These are phyloP conservation scores for Tenthredo amoena DNA, from an alignment of 2,888 invertebrate species.

Conservation along the genomic window DNA sequence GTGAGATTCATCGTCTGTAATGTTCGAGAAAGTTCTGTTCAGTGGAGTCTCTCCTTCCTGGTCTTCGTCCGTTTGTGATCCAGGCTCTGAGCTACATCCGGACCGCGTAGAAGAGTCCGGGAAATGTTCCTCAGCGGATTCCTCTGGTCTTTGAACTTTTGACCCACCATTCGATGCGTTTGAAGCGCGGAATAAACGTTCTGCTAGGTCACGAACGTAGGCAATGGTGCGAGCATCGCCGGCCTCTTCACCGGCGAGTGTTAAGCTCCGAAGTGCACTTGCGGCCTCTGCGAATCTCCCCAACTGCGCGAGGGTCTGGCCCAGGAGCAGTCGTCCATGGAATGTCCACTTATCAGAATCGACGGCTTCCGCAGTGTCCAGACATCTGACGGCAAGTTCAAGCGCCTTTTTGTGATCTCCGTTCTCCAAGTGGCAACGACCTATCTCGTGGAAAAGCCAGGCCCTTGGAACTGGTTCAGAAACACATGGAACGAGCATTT, in stretches of 20 bases:
- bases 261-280: conserved; percentile 60
- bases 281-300: conserved; percentile 67
- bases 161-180: not conserved
- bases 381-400: conserved; percentile 61
- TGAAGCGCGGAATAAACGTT: conserved; percentile 57
- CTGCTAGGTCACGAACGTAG: conserved; percentile 67
- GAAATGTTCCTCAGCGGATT: not conserved
- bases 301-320: conserved; percentile 67
- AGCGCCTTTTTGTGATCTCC: conserved; percentile 62
- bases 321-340: conserved; percentile 67
- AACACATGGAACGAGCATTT: conserved; percentile 62
- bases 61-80: not conserved
- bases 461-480: conserved; percentile 61
- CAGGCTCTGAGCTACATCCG: not conserved
- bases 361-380: conserved; percentile 62
- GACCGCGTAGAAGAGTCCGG: not conserved
- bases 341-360: conserved; percentile 69
- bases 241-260: conserved; percentile 58
- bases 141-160: not conserved
- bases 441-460: conserved; percentile 67
- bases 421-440: conserved; percentile 69
- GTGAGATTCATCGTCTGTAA: not conserved
- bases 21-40: not conserved
- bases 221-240: conserved; percentile 60
- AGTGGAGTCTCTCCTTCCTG: not conserved